Base-by-base conservation (phyloP, 2,113 vertebrate species). In the Aptenodytes patagonicus region DNA sequence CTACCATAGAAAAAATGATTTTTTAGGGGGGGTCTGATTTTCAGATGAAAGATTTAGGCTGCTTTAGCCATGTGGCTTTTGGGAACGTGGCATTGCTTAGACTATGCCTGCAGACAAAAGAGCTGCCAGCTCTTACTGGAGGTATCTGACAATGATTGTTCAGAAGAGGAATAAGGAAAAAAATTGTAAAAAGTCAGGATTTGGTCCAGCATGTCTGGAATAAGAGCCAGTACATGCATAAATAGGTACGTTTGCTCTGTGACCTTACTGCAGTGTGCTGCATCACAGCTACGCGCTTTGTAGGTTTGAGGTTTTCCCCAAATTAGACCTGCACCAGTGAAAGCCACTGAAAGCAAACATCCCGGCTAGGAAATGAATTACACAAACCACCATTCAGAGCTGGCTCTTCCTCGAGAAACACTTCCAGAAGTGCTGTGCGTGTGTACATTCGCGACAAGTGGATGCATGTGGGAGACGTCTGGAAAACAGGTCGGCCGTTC, bases 301-400 rank as follows among this genome's bases (percentile, higher is more conserved):
- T 8, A 94, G 94, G 78, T 92, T 91, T 89, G 96, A 95, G 95
- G 86, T 84, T 95, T 95, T 11, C 89, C 91, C 95, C 89, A 94
- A 76, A 90, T 94, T 81, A 75, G 83, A 44, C 20, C 86, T 47
- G 79, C 49, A 32, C 18, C 85, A 24, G 44, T 3, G n/a, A 32
- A 82, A 92, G 83, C 58, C 55, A 4, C 75, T 20, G 86, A 42
- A 34, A 89, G 90, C 83, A 72, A 66, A 49, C 60, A 83, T 20
- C 88, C 83, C 31, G 0, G 60, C 70, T 70, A 2, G 49, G 72
- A 70, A 83, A 42, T 0, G 52, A 71, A 78, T 78, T 62, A 6
- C 92, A 18, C 65, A 94, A 93, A 89, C 79, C 80, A 6, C 92
- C 54, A 46, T 69, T 76, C 17, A 58, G 87, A 61, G 62, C 77